A percentile compares a stretch with the other conserved stretches of the same genome.
phyloP scores from a whole-genome alignment of 2,888 invertebrate species.

The Therioaphis trifolii region DNA sequence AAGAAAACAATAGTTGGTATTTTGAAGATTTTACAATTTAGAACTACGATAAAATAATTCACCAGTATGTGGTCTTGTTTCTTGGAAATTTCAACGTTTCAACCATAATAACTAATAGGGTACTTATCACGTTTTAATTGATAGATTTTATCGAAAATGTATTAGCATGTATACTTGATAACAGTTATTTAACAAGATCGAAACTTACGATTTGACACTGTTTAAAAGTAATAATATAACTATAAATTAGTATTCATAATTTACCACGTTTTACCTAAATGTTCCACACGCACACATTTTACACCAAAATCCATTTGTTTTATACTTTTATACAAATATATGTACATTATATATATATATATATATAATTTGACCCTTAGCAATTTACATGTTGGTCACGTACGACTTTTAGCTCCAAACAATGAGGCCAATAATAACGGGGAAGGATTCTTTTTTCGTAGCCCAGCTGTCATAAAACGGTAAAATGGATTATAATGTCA shows the following conservation, averaged over 20 bases:
- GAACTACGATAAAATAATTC: no score
- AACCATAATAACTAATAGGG: no score
- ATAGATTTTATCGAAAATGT: background rate
- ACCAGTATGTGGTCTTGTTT: no score
- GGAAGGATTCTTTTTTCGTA: constrained; percentile 16
- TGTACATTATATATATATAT: constrained; percentile 9
- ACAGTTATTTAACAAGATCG: background rate
- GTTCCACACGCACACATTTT: constrained; percentile 24
- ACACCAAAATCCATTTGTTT: constrained; percentile 38
- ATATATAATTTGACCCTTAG: constrained; percentile 52
- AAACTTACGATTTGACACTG: background rate
- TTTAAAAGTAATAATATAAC: constrained; percentile 15
- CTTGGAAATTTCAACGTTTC: no score
- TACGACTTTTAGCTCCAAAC: constrained; percentile 60
- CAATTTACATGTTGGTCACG: constrained; percentile 57
- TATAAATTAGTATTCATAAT: constrained; percentile 52
- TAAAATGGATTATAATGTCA: constrained; percentile 62
- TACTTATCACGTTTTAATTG: no score
- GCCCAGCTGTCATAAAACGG: constrained; percentile 55
- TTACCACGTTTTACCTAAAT: constrained; percentile 22
- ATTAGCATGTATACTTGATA: background rate
- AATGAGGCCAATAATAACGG: constrained; percentile 60
- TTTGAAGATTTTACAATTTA: no score
- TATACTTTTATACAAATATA: background rate
- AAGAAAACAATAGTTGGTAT: no score